phyloP scores from a whole-genome alignment of 2,113 vertebrate species.

The Kryptolebias marmoratus region DNA sequence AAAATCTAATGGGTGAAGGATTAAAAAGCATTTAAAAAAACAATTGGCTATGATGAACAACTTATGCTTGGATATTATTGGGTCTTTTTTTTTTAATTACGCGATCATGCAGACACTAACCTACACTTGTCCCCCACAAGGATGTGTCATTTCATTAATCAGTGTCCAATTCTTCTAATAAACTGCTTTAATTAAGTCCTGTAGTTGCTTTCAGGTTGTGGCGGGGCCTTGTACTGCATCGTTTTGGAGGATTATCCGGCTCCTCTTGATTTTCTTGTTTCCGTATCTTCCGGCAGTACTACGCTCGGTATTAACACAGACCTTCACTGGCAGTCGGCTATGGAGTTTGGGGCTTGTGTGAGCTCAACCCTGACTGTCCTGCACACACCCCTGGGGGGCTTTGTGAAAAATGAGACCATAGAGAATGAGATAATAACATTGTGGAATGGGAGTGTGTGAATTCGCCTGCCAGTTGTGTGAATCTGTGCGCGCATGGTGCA shows the following conservation, averaged over 20 bases:
- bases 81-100: background rate
- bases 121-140: conserved; percentile 1
- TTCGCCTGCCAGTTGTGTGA: conserved; percentile 11
- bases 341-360: conserved; percentile 63
- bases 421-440: conserved; percentile 74
- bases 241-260: conserved; percentile 36
- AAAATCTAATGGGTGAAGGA: background rate
- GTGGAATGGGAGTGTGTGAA: conserved; percentile 55
- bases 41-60: conserved; percentile 7
- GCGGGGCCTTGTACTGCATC: conserved; percentile 22
- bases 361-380: conserved; percentile 72
- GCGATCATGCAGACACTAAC: background rate
- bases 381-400: conserved; percentile 56
- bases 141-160: conserved; percentile 16
- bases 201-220: conserved; percentile 26
- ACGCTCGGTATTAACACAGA: conserved; percentile 52
- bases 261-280: conserved; percentile 20
- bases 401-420: conserved; percentile 70
- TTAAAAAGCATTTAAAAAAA: background rate
- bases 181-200: conserved; percentile 22
- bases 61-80: background rate
- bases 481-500: background rate
- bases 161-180: conserved; percentile 13
- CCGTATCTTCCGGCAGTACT: conserved; percentile 42
- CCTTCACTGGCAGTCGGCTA: conserved; percentile 55